Percentiles rank a stretch among this genome's conserved stretches.
Conservation (phyloP, 2,888 invertebrate species). For the Andricus quercusramuli region DNA sequence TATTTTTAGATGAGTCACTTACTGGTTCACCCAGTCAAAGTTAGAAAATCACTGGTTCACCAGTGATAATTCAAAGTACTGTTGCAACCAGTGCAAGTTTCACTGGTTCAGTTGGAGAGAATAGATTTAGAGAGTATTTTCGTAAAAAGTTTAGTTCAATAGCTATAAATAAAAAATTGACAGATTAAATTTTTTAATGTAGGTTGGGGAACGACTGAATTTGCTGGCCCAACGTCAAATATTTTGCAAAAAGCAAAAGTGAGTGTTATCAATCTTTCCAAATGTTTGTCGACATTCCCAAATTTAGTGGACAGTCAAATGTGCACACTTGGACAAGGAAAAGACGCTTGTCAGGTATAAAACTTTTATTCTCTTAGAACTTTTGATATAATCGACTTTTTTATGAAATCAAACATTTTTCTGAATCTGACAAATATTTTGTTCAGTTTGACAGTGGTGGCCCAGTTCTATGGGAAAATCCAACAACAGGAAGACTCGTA, state of each 20-base stretch:
- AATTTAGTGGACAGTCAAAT: slow-evolving; percentile 68
- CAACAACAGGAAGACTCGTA: slow-evolving; percentile 62
- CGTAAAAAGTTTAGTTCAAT: too few relatives aligned
- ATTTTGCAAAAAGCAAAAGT: slow-evolving; percentile 81
- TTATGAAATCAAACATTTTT: slow-evolving; percentile 45
- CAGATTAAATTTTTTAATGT: slow-evolving; percentile 52
- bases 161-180: slow-evolving; percentile 24
- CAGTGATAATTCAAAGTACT: too few relatives aligned
- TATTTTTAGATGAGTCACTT: too few relatives aligned
- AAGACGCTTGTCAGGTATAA: slow-evolving; percentile 83
- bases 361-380: too few relatives aligned
- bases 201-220: slow-evolving; percentile 83
- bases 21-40: too few relatives aligned
- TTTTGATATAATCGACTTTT: too few relatives aligned
- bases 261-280: slow-evolving; percentile 78
- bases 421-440: slow-evolving; percentile 66
- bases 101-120: too few relatives aligned
- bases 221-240: slow-evolving; percentile 80
- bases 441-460: slow-evolving; percentile 80
- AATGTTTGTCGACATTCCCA: slow-evolving; percentile 74
- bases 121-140: too few relatives aligned
- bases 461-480: slow-evolving; percentile 81
- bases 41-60: too few relatives aligned
- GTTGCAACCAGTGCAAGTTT: too few relatives aligned
- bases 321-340: slow-evolving; percentile 80